Conservation (phyloP, 1,140 invertebrate genomes). For the Phenacoccus solenopsis region DNA sequence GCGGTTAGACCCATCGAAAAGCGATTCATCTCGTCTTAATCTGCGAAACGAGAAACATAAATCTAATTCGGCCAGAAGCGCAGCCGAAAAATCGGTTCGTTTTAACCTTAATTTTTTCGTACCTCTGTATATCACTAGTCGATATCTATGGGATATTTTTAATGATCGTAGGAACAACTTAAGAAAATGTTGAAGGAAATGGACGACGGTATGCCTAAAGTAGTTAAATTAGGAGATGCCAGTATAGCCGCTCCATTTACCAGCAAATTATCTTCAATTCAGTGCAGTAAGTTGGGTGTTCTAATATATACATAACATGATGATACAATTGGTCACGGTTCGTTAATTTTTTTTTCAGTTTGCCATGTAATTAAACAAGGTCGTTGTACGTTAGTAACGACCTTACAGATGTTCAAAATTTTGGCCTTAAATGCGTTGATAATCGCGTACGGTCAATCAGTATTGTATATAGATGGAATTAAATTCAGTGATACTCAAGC, state of each 20-base stretch:
- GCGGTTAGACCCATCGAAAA: not conserved
- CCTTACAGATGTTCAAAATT: conserved; percentile 99
- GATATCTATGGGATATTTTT: too few species aligned
- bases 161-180: conserved; percentile 35
- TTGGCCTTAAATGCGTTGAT: conserved; percentile 96
- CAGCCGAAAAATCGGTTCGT: not conserved
- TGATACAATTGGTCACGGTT: not conserved
- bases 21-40: not conserved
- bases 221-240: conserved; percentile 94
- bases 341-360: conserved; percentile 48
- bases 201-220: conserved; percentile 76
- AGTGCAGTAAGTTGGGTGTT: conserved; percentile 63
- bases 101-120: too few species aligned
- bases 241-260: conserved; percentile 99
- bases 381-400: conserved; percentile 95
- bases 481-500: conserved; percentile 97
- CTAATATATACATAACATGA: too few species aligned
- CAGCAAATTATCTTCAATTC: conserved; percentile 90
- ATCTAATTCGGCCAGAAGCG: not conserved
- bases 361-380: conserved; percentile 99
- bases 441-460: conserved; percentile 95
- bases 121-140: too few species aligned
- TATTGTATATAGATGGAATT: conserved; percentile 94
- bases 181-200: conserved; percentile 76
- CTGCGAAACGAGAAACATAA: not conserved